A percentile compares a stretch with the other conserved stretches of the same genome.
These are phyloP conservation scores for Chelonus formosanus DNA, from an alignment of 2,888 invertebrate genomes.

Conservation along the genomic window DNA sequence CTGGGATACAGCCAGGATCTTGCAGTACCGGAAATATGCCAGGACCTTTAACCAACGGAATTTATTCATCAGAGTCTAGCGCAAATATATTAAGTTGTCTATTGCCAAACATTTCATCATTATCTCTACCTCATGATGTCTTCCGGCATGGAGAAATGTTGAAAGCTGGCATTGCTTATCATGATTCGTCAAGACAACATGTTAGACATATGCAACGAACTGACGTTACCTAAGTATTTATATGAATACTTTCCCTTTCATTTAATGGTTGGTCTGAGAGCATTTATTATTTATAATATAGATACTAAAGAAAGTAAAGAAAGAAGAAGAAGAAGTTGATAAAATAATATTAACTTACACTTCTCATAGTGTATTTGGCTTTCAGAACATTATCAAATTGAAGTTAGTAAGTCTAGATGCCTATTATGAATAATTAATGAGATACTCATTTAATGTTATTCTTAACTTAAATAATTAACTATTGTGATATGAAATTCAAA, in stretches of 20 bases:
- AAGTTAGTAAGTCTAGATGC: too few species aligned
- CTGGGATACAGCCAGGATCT: conserved; percentile 44
- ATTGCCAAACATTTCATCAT: conserved; percentile 46
- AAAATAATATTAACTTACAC: too few species aligned
- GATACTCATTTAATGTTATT: too few species aligned
- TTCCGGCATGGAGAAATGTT: conserved; percentile 56
- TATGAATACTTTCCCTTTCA: not conserved
- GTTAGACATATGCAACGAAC: conserved; percentile 51
- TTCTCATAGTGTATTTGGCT: too few species aligned
- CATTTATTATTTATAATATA: too few species aligned
- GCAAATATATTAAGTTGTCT: conserved; percentile 55
- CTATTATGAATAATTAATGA: too few species aligned
- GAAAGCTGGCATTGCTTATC: conserved; percentile 54
- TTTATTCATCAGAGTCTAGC: conserved; percentile 53
- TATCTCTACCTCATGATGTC: conserved; percentile 54
- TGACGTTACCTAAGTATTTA: conserved; percentile 49
- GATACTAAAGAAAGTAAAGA: too few species aligned
- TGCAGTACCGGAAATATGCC: conserved; percentile 45
- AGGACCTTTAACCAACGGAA: conserved; percentile 48
- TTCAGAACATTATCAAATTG: too few species aligned
- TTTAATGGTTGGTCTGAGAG: too few species aligned
- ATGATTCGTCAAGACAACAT: conserved; percentile 53
- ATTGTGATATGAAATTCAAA: too few species aligned
- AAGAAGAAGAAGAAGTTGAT: too few species aligned
- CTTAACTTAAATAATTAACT: too few species aligned